A percentile compares a stretch with the other conserved stretches of the same genome.
Conservation (phyloP, 2,888 invertebrate genomes). For the Mythimna vitellina region DNA sequence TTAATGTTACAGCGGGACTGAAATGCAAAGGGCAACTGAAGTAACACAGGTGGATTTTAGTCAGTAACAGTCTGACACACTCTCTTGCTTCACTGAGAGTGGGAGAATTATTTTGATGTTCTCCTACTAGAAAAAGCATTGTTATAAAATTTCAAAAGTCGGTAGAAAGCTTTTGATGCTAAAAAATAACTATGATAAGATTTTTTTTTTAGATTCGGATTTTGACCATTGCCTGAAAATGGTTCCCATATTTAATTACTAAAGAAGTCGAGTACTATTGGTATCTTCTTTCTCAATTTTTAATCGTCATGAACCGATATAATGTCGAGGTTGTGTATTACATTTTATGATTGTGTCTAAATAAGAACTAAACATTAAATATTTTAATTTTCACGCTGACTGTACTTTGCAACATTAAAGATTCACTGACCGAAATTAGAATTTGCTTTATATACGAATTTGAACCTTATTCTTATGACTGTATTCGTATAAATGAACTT, state of each 20-base stretch:
- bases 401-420: constrained; percentile 26
- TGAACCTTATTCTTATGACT: neutral
- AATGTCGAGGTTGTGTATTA: constrained; percentile 24
- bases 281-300: neutral
- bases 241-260: neutral
- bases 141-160: no score
- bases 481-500: neutral
- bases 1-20: no score
- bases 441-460: neutral
- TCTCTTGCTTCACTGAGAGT: no score
- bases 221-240: neutral
- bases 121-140: no score
- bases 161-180: no score
- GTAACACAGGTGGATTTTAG: no score
- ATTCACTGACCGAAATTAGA: neutral
- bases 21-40: no score
- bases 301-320: neutral
- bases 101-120: no score
- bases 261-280: neutral
- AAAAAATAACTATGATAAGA: no score
- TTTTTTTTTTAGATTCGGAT: neutral
- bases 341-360: constrained; percentile 14
- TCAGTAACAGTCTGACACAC: no score
- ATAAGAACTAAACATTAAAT: neutral
- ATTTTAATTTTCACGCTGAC: constrained; percentile 25